These are phyloP conservation scores for Apis florea DNA, from an alignment of 1,140 invertebrate genomes.

Conservation along the genomic window DNA sequence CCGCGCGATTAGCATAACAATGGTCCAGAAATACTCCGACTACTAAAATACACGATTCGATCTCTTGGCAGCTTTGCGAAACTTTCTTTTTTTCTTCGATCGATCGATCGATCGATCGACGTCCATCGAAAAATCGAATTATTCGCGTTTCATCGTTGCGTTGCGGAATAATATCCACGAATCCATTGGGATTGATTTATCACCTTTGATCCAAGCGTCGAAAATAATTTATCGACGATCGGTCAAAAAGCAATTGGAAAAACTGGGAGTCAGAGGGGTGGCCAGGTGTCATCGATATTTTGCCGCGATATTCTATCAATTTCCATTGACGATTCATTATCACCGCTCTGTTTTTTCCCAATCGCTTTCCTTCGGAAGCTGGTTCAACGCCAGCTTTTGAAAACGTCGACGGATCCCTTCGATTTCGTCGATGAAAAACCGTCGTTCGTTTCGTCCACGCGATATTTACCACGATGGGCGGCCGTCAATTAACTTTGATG, in stretches of 20 bases:
- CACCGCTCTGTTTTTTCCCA: too few relatives aligned
- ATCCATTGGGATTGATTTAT: constrained; percentile 1
- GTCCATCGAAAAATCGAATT: background rate
- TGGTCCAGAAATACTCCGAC: background rate
- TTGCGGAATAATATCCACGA: too few relatives aligned
- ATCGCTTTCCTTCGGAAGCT: too few relatives aligned
- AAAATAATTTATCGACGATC: background rate
- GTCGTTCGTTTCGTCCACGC: background rate
- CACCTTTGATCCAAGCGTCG: background rate
- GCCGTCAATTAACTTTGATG: constrained; percentile 7
- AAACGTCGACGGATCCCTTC: too few relatives aligned
- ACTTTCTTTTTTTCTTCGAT: constrained; percentile 3
- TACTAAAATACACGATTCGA: background rate
- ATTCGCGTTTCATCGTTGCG: background rate
- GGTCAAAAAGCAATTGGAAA: background rate
- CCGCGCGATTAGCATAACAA: constrained; percentile 6
- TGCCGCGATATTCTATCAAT: constrained; percentile 10
- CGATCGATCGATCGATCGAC: background rate
- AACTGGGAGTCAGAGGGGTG: background rate
- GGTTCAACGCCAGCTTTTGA: too few relatives aligned
- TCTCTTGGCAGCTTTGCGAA: background rate
- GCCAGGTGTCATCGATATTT: too few relatives aligned
- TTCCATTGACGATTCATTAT: background rate
- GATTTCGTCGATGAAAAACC: too few relatives aligned
- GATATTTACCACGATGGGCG: background rate